Conservation (phyloP, 2,888 invertebrate genomes). For the Nineta flava region DNA sequence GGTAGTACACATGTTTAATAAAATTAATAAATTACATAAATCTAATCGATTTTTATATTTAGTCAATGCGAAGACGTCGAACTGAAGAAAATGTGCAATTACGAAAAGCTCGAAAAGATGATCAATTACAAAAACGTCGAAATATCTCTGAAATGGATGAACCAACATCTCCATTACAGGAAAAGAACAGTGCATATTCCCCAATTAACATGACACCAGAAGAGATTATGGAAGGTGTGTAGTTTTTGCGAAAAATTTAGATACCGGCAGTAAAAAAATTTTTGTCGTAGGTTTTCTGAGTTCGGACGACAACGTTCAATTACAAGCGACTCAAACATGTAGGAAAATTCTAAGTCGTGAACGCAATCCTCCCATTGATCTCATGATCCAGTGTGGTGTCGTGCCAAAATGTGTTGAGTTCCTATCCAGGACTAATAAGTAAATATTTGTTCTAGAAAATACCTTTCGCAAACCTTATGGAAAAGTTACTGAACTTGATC, state of each 20-base stretch:
- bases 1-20: slow-evolving; percentile 41
- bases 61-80: slow-evolving; percentile 81
- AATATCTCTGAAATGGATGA: slow-evolving; percentile 38
- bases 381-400: slow-evolving; percentile 69
- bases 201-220: slow-evolving; percentile 39
- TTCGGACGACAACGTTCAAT: slow-evolving; percentile 41
- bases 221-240: slow-evolving; percentile 50
- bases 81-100: slow-evolving; percentile 81
- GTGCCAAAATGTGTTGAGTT: slow-evolving; percentile 71
- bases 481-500: too few relatives aligned
- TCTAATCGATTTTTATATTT: slow-evolving; percentile 7
- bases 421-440: slow-evolving; percentile 56
- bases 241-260: not conserved
- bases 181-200: slow-evolving; percentile 25
- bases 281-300: slow-evolving; percentile 43
- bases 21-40: not conserved
- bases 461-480: too few relatives aligned
- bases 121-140: slow-evolving; percentile 79
- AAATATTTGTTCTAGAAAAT: too few relatives aligned
- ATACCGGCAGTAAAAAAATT: not conserved
- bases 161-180: slow-evolving; percentile 33
- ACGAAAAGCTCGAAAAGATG: slow-evolving; percentile 85
- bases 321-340: slow-evolving; percentile 62
- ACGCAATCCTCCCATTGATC: slow-evolving; percentile 79
- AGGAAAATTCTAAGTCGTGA: slow-evolving; percentile 79